Evolutionary conservation across 37 sponge, comb jelly and placozoan genomes (phyloP), one percentile per base, ranked within the genome.

Genomic region (Halisarca cf. caerulea): DNA sequence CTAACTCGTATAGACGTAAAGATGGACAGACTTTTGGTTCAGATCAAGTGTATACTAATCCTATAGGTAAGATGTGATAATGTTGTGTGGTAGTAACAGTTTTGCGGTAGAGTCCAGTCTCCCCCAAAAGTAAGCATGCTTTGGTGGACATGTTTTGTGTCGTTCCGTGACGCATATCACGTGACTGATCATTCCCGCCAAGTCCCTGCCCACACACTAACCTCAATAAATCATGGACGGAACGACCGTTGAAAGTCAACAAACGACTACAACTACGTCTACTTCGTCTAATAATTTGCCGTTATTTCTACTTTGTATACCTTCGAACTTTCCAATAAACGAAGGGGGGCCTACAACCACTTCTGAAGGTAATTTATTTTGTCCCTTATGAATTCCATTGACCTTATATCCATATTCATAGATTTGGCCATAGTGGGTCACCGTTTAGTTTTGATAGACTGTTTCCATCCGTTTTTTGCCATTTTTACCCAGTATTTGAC

Each of bases 331-430:
- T 23, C 77, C 36, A 74, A 44, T 40, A 23, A 23, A 28, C n/a
- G 64, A 62, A 30, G 25, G 25, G 30, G 25, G 25, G 5, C n/a
- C 77, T 74, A n/a, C 23, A 4, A 39, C 77, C 25, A 74, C n/a
- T 74, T 4, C 45, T 43, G 39, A 23, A 74, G 77, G 77, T 74
- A 74, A 74, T 32, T 68, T 68, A 68, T 68, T 30, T 68, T 18
- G n/a, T 30, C 35, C 37, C 37, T 74, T 40, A 74, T 74, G 77
- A 74, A 74, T 74, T 74, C 77, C 77, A 74, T 74, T 74, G 77
- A 74, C 77, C 77, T 43, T 8, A 24, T 74, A 39, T 74, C 42
- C 42, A 74, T 74, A 74, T 74, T 74, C 77, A 74, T 74, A 39
- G 77, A 1, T 40, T 74, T 74, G 23, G 6, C 64, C 25, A 20